Evolutionary conservation across 2,113 vertebrate species (phyloP), one percentile per base, ranked within the genome.

Genomic region (Garra rufa): DNA sequence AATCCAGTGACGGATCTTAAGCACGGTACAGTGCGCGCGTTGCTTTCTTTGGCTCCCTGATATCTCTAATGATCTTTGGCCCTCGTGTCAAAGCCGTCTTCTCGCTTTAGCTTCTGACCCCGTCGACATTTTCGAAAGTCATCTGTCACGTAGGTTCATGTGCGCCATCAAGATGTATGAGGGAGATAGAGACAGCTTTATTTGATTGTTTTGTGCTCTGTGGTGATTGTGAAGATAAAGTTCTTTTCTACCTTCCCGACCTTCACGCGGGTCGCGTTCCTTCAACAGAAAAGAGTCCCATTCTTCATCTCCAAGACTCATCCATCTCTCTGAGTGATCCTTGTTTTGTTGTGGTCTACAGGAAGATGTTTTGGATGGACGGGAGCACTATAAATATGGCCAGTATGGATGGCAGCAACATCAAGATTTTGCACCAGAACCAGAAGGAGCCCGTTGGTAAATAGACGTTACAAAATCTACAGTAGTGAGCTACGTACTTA

Each of bases 321-420:
- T 73, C 55, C 28, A 15, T 69, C 44, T 84, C 3, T 77, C 61
- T 44, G 6, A 57, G 44, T 48, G 41, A 69, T n/a, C 63, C 2
- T 61, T 69, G 67, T 73, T 52, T 44, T 79, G 67, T 79, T 82
- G 48, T 85, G 61, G 28, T 82, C 9, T 28, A 86, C 91, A 97
- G 96, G 43, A 96, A 96, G 83, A 95, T 97, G 9, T 97, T 95
- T 88, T 97, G 96, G 96, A 96, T 94, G 0, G 96, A 97, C 89
- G 96, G 96, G 6, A 96, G 96, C 87, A 96, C 95, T 41, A 95
- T 97, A 85, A 97, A 96, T 89, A 92, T 96, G 94, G 96, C 96
- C 83, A 96, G 96, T 85, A 96, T 97, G 96, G 96, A 97, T 87
- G 96, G 96, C 76, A 96, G 95, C 89, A 97, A 96, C 88, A 95